These are phyloP conservation scores for Bos javanicus DNA, from an alignment of 2,113 vertebrate genomes.

Conservation along the genomic window DNA sequence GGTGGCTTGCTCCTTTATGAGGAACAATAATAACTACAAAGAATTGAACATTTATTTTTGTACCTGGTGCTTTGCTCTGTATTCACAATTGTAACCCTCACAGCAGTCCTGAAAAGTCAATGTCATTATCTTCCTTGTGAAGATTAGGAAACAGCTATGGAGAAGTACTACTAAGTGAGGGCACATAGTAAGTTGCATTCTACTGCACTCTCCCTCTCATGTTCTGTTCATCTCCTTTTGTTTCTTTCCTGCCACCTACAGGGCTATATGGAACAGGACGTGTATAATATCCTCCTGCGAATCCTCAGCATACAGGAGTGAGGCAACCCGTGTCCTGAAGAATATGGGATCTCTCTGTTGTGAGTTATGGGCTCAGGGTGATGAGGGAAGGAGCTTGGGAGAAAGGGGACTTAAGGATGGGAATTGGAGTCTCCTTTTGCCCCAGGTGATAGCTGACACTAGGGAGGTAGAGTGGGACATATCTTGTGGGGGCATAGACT, in stretches of 20 bases:
- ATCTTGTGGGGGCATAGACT: neutral
- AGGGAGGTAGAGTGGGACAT: neutral
- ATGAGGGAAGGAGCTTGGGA: neutral
- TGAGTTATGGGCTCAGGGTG: neutral
- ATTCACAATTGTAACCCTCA: neutral
- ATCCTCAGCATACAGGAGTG: slow-evolving; percentile 72
- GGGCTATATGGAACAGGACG: slow-evolving; percentile 79
- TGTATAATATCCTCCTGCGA: slow-evolving; percentile 71
- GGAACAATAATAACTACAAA: neutral
- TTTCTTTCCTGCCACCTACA: slow-evolving; percentile 31
- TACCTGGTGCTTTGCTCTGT: neutral
- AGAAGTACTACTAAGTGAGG: neutral
- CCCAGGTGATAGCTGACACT: neutral
- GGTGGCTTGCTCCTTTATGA: neutral
- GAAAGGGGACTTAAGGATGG: neutral
- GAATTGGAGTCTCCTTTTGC: neutral
- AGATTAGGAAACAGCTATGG: neutral
- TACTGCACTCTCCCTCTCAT: neutral
- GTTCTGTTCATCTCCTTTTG: neutral
- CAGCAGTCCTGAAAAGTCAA: neutral
- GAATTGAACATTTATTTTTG: neutral
- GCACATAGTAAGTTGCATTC: neutral
- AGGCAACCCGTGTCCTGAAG: neutral
- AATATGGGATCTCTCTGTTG: neutral
- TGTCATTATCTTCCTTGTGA: neutral